Evolutionary conservation across 1,140 invertebrate genomes (phyloP), one percentile per base, ranked within the genome.

Genomic region (Meloidogyne hapla): DNA sequence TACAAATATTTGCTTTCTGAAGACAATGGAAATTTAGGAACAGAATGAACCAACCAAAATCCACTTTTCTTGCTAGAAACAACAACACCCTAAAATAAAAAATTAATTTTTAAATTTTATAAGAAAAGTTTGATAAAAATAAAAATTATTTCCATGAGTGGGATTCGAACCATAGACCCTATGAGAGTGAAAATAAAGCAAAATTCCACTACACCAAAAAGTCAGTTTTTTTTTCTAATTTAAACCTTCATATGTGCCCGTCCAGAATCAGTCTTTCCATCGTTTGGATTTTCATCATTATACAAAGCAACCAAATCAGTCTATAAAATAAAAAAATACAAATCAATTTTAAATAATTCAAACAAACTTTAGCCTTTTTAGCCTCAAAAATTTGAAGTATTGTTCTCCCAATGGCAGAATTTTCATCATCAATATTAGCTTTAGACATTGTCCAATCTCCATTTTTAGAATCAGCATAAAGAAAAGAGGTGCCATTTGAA

Each of bases 21-120:
- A 66, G 68, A 71, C 2, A 61, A n/a, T 4, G 63, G 68, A 33
- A 92, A 96, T 81, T 91, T 90, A 0, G 94, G 94, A 13, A 94
- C 92, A 69, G 94, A 96, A 87, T 96, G 94, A 21, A 95, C 90
- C 62, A 96, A 84, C 94, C 94, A 96, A 81, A 95, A 91, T 3
- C 94, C 94, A 40, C 90, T 89, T 8, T 89, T 87, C 18, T 90
- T 88, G 80, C 93, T 91, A n/a, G 91, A 91, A 9, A 92, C 89
- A 18, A 96, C 86, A 0, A 92, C 91, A 2, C 94, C 89, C 56
- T 73, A 12, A 56, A 69, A 3, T 13, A 15, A 18, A 8, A 67
- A 33, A 33, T 23, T 18, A 2, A n/a, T 40, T 28, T 40, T 15
- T 33, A 67, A 23, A 18, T n/a, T 21, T n/a, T 15, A 40, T n/a